Conservation (phyloP, 2,113 vertebrate genomes). For the Rhynchomys soricoides region DNA sequence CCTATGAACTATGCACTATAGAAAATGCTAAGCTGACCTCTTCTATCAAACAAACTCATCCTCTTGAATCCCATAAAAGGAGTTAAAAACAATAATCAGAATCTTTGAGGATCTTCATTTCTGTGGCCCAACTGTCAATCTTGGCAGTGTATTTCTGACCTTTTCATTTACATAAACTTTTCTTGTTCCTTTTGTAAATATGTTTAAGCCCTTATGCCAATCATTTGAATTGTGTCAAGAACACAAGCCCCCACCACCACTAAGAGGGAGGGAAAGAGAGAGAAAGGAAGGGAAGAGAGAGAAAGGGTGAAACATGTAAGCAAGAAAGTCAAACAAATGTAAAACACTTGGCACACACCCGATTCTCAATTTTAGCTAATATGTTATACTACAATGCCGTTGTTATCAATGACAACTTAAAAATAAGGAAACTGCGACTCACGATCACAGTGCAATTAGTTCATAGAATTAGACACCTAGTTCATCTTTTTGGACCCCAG, state of each 20-base stretch:
- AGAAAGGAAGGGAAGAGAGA: neutral
- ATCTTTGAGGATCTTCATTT: neutral
- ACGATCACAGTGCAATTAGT: neutral
- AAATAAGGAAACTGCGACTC: constrained; percentile 28
- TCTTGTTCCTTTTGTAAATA: neutral
- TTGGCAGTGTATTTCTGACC: neutral
- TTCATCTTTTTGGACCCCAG: neutral
- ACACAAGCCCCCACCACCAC: neutral
- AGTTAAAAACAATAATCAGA: neutral
- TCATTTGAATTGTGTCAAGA: neutral
- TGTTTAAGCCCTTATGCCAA: neutral
- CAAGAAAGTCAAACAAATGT: neutral
- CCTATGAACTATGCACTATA: neutral
- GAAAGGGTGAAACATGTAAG: neutral
- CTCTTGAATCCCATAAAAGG: neutral
- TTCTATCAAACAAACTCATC: neutral
- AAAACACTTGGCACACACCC: neutral
- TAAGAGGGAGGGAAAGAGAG: neutral
- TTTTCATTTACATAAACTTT: neutral
- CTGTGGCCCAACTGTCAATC: neutral
- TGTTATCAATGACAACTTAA: neutral
- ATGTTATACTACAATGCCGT: neutral
- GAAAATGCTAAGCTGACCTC: neutral
- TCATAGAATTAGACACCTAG: neutral
- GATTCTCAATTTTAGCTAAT: neutral